Conservation (phyloP, 2,113 vertebrate genomes). For the Lagopus muta region DNA sequence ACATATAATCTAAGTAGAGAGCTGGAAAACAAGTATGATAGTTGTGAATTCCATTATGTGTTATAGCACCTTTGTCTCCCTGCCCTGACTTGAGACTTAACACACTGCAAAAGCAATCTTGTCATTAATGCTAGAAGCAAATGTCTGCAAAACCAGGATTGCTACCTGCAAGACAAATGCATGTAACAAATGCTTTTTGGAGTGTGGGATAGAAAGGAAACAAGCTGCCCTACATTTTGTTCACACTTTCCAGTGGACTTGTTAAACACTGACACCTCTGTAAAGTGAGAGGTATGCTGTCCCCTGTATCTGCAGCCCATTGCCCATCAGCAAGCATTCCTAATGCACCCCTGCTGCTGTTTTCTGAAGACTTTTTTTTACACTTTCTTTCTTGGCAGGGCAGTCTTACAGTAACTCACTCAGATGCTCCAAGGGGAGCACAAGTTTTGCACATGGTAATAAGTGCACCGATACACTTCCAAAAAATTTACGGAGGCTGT, state of each 20-base stretch:
- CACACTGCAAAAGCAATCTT: background rate
- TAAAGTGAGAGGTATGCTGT: background rate
- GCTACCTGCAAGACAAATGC: background rate
- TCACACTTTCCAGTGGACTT: constrained; percentile 26
- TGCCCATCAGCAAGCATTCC: background rate
- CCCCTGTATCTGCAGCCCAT: background rate
- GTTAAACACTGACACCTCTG: constrained; percentile 46
- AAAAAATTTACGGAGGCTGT: background rate
- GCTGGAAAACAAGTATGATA: background rate
- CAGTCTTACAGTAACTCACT: background rate
- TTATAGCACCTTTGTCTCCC: background rate
- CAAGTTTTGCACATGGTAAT: background rate
- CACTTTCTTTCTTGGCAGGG: background rate
- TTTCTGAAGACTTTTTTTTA: background rate
- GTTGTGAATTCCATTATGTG: background rate
- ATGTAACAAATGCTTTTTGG: background rate
- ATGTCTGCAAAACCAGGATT: background rate
- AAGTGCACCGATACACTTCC: background rate
- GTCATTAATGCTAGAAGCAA: background rate
- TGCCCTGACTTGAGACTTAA: background rate
- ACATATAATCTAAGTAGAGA: background rate
- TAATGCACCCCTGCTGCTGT: background rate
- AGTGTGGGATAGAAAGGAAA: constrained; percentile 12
- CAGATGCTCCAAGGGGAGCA: background rate
- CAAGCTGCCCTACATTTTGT: constrained; percentile 26